phyloP scores from a whole-genome alignment of 92 coral and sea anemone genomes.

The Scolanthus callimorphus region DNA sequence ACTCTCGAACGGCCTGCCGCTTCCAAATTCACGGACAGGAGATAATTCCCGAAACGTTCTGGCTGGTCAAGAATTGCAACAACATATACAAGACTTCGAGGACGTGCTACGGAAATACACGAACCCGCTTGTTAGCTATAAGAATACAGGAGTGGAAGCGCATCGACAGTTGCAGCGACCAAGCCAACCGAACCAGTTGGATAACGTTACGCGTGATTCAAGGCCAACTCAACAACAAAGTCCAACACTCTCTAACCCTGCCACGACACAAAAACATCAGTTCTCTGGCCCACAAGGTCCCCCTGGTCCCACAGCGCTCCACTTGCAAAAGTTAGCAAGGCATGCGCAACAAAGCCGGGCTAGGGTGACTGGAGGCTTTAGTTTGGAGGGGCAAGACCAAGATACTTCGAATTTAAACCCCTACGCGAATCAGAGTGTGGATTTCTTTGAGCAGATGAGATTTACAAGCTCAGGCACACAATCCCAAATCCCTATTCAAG shows the following conservation, averaged over 20 bases:
- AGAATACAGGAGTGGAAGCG: conserved; percentile 26
- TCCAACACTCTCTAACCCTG: conserved; percentile 15
- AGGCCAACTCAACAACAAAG: conserved; percentile 13
- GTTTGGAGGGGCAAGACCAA: conserved; percentile 22
- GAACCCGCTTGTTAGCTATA: conserved; percentile 17
- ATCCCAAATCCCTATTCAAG: conserved; percentile 20
- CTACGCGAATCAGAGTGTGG: conserved; percentile 20
- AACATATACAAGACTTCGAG: conserved; percentile 70
- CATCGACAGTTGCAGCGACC: conserved; percentile 48
- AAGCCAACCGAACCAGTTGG: conserved; percentile 28
- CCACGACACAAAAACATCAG: conserved; percentile 13
- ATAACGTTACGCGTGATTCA: conserved; percentile 18
- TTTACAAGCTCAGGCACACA: conserved; percentile 23
- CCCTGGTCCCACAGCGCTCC: conserved; percentile 51
- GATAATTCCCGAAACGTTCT: conserved; percentile 23
- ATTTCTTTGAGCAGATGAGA: conserved; percentile 18
- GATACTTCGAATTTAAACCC: conserved; percentile 9
- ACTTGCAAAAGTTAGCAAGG: conserved; percentile 76
- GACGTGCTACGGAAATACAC: conserved; percentile 52
- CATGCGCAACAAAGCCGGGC: conserved; percentile 47
- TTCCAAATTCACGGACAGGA: conserved; percentile 15
- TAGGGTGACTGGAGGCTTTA: conserved; percentile 6
- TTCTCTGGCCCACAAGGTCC: conserved; percentile 21
- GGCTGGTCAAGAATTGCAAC: conserved; percentile 51
- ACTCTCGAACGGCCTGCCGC: conserved; percentile 16